These are phyloP conservation scores for Aselliscus stoliczkanus DNA, from an alignment of 2,797 vertebrate species.

Conservation along the genomic window DNA sequence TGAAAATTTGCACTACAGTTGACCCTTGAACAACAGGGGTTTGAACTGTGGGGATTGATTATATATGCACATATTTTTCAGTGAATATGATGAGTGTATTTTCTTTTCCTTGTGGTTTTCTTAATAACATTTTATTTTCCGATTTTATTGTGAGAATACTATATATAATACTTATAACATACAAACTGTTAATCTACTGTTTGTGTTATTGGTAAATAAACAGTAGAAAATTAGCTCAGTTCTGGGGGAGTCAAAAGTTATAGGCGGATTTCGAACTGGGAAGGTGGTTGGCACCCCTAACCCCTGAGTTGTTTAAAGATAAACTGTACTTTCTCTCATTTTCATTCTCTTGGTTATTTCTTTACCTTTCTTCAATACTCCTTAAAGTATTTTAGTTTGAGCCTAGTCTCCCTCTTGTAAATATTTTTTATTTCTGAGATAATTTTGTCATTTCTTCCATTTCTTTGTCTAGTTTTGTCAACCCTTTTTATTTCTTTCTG, in stretches of 20 bases:
- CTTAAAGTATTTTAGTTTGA: background rate
- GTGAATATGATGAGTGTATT: no score
- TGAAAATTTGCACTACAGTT: background rate
- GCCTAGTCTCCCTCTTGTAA: background rate
- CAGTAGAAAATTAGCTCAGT: background rate
- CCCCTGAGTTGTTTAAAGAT: background rate
- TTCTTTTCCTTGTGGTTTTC: no score
- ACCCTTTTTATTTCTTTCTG: background rate
- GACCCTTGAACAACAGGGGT: background rate
- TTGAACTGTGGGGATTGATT: background rate
- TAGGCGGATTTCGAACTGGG: background rate
- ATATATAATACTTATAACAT: background rate
- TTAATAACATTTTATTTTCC: no score
- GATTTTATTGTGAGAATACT: no score
- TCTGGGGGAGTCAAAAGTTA: background rate
- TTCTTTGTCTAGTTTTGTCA: background rate
- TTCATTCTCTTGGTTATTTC: background rate
- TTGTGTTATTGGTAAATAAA: background rate
- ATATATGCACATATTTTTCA: background rate
- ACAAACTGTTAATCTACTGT: background rate
- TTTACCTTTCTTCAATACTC: background rate
- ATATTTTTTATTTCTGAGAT: background rate
- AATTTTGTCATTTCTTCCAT: background rate
- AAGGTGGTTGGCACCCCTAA: background rate
- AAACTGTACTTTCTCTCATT: background rate